Evolutionary conservation across 2,113 vertebrate genomes (phyloP), one percentile per base, ranked within the genome.

Genomic region (Danio rerio): DNA sequence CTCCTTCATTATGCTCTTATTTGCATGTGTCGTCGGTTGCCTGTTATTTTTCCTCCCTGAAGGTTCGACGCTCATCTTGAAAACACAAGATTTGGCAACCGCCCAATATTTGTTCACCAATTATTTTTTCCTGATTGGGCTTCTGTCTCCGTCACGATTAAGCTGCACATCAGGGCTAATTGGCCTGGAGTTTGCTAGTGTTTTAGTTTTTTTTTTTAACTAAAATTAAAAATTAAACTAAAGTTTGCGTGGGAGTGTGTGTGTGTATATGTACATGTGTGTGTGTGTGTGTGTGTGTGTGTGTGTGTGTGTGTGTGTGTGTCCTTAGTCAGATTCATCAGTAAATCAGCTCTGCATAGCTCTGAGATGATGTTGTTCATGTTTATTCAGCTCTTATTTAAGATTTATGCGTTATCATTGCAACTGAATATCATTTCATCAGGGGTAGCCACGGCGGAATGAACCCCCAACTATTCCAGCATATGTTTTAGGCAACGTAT

Each of bases 1-100:
- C 40, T 80, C 81, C 80, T 90, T 90, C 89, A 91, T 91, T 90
- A 90, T 88, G 84, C 82, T 85, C 52, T 89, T 88, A 87, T 91
- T 89, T 91, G 92, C 88, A 91, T 92, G 49, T 21, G 20, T 15
- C 61, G 50, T 18, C 6, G 12, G 31, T 55, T 11, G 16, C 6
- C 21, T 71, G 78, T 31, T 40, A 68, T 75, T 81, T 77, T 58
- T 72, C 12, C 50, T 76, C 71, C 61, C 71, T 9, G 58, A 75
- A 82, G 80, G 31, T 65, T 65, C 70, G 20, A 16, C 15, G 45
- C 18, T 21, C 45, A 55, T 49, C 31, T 43, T 43, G 11, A 31
- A 15, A 75, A 66, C 72, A n/a, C 72, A 20, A 81, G 83, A 90
- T 82, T 88, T 92, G 92, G 91, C 89, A 86, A 84, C 78, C 86